Conservation (phyloP, 2,113 vertebrate genomes). For the Notothenia coriiceps region DNA sequence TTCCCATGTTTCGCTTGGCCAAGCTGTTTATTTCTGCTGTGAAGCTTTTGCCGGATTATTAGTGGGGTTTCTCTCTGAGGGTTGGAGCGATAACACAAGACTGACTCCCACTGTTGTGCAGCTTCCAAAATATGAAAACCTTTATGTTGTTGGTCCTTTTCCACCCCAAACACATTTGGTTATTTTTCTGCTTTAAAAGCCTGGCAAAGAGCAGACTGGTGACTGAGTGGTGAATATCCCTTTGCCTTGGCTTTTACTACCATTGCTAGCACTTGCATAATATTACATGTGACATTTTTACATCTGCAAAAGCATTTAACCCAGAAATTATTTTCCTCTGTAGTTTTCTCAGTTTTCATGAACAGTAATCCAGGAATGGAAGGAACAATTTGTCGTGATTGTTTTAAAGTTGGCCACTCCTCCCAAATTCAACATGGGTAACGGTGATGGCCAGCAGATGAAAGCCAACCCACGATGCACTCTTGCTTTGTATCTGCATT, state of each 20-base stretch:
- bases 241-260: slow-evolving; percentile 44
- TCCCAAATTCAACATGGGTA: too few relatives aligned
- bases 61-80: slow-evolving; percentile 71
- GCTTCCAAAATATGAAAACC: slow-evolving; percentile 75
- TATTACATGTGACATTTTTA: slow-evolving; percentile 45
- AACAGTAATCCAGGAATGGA: slow-evolving; percentile 31
- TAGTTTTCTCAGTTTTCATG: background rate
- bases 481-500: too few relatives aligned
- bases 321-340: slow-evolving; percentile 7
- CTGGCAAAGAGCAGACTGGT: slow-evolving; percentile 54
- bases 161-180: slow-evolving; percentile 72
- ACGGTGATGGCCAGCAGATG: too few relatives aligned
- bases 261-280: slow-evolving; percentile 13
- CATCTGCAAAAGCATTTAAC: slow-evolving; percentile 51
- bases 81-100: slow-evolving; percentile 75
- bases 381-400: too few relatives aligned
- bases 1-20: slow-evolving; percentile 81
- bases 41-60: slow-evolving; percentile 66
- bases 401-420: too few relatives aligned
- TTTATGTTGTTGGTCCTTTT: slow-evolving; percentile 70
- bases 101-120: slow-evolving; percentile 70
- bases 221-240: slow-evolving; percentile 51
- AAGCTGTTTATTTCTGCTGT: slow-evolving; percentile 64
- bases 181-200: slow-evolving; percentile 64
- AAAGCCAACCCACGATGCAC: too few relatives aligned